A percentile compares a stretch with the other conserved stretches of the same genome.
These are phyloP conservation scores for Hoplostethus mediterraneus DNA, from an alignment of 2,797 vertebrate genomes.

Conservation along the genomic window DNA sequence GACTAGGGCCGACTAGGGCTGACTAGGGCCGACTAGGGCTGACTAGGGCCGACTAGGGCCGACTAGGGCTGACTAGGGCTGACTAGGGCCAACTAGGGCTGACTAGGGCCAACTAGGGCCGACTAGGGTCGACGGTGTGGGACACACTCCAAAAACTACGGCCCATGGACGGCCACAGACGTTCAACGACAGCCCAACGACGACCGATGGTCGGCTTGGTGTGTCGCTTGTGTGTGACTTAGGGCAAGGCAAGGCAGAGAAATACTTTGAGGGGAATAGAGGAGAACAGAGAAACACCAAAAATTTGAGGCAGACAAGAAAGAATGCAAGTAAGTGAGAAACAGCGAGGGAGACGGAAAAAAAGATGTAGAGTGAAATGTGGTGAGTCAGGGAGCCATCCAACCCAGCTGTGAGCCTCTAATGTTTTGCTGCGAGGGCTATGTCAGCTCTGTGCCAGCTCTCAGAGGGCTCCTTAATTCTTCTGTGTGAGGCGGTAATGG, in stretches of 20 bases:
- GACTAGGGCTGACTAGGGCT: no score
- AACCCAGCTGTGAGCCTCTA: slow-evolving; percentile 59
- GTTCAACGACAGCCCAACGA: no score
- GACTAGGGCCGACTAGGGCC: no score
- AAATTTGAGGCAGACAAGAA: slow-evolving; percentile 50
- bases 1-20: no score
- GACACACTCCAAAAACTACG: no score
- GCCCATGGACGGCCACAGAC: no score
- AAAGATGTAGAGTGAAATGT: slow-evolving; percentile 54
- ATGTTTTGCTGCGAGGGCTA: slow-evolving; percentile 68
- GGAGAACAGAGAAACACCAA: slow-evolving; percentile 7
- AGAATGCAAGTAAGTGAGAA: slow-evolving; percentile 37
- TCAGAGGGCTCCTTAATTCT: slow-evolving; percentile 70
- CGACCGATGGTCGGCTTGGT: no score
- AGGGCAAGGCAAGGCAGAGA: background rate
- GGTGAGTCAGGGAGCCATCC: slow-evolving; percentile 62
- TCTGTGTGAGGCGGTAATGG: slow-evolving; percentile 69
- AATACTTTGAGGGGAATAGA: slow-evolving; percentile 17
- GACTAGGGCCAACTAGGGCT: no score
- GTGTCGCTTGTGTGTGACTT: no score
- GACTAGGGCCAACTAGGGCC: no score
- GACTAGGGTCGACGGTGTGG: no score
- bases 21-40: no score
- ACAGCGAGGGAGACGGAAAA: slow-evolving; percentile 8
- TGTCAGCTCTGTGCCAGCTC: slow-evolving; percentile 73